Base-by-base conservation (phyloP, 2,888 invertebrate genomes). In the Drosophila anomalata region DNA sequence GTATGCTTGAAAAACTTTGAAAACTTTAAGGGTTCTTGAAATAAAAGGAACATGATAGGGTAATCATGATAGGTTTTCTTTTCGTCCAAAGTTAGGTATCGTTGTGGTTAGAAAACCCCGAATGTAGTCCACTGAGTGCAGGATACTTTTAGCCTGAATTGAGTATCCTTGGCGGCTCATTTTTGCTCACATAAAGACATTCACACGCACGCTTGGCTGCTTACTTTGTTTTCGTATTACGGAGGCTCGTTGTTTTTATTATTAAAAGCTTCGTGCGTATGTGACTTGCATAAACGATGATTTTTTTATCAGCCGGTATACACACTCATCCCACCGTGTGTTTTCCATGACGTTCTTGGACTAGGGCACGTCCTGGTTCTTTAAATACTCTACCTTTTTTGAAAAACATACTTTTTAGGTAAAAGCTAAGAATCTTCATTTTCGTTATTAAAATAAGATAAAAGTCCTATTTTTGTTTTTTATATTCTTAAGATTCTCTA, bases 251-350 rank as follows among this genome's bases (percentile, higher is more conserved):
- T 82, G 85, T 85, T 84, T 84, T 84, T 87, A 87, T 84, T 84
- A 87, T 86, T 84, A 87, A 87, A 84, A 84, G 84, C 86, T 82
- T 69, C 61, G 73, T 85, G 78, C 62, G 88, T 78, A 87, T 84
- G 84, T 84, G 84, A 87, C 84, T 84, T 87, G 84, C 87, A 84
- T 84, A 87, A 78, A 87, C 75, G 73, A 66, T 47, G 36, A 12
- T 42, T 70, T 75, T 78, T 76, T 82, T 85, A 80, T 81, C 80
- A 85, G 85, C 57, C 54, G 54, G 59, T 53, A 41, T 44, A 66
- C 54, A 36, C 9, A 55, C 55, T 47, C 67, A 55, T 8, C n/a
- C 65, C 39, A 65, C 53, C 29, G 29, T 54, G 29, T 3, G 24
- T 20, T 22, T 24, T 33, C 22, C 17, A 7, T 2, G 7, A n/a